Evolutionary conservation across 37 sponge, comb jelly and placozoan genomes (phyloP).

Genomic region (Spongilla lacustris): DNA sequence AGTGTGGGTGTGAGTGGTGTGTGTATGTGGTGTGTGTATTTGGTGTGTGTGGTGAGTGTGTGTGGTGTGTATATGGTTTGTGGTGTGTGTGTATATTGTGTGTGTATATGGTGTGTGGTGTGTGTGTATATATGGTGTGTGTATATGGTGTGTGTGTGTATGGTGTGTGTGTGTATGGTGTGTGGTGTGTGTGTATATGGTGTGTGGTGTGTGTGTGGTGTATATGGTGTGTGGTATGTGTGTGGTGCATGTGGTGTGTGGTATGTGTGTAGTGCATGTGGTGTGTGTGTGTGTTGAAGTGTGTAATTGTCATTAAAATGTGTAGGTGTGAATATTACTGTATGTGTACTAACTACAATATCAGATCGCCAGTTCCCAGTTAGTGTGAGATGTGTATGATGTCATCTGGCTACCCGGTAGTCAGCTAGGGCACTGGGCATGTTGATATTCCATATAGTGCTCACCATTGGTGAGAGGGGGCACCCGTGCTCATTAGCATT

Average conservation of each 20-base stretch:
- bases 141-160: not conserved
- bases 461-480: not conserved
- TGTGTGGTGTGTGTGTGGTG: too few species aligned
- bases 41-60: not conserved
- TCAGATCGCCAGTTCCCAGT: too few species aligned
- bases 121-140: not conserved
- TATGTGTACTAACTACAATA: too few species aligned
- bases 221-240: too few species aligned
- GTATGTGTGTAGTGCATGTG: not conserved
- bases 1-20: not conserved
- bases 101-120: not conserved
- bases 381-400: not conserved
- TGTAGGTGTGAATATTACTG: too few species aligned
- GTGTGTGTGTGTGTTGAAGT: not conserved
- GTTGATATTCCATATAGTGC: not conserved
- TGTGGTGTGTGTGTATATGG: too few species aligned
- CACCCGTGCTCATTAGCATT: too few species aligned
- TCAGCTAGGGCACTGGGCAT: too few species aligned
- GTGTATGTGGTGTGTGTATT: slow-evolving; percentile 8
- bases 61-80: not conserved
- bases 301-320: too few species aligned
- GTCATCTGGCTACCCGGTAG: not conserved
- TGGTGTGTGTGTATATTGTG: not conserved
- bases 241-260: too few species aligned
- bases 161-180: not conserved